Base-by-base conservation (phyloP, 2,113 vertebrate species). In the Neodontobutis hainanensis region DNA sequence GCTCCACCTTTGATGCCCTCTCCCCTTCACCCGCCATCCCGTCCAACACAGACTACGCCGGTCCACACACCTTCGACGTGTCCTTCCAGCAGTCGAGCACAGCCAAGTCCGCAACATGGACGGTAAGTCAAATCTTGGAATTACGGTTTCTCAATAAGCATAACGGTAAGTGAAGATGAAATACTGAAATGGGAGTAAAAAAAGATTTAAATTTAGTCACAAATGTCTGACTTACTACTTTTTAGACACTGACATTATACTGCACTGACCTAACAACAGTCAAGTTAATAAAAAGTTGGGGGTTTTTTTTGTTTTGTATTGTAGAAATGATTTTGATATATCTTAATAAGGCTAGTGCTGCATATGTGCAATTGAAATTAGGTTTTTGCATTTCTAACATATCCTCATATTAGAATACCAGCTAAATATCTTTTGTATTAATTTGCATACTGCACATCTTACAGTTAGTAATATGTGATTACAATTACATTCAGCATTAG, bases 1-100 rank as follows among this genome's bases (percentile, higher is more conserved):
- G 97, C 90, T 99, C 97, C 0, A 99, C 97, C 65, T 99, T 99
- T 0, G 97, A 99, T 0, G 94, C 97, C 64, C 91, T 98, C 1
- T 99, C 97, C 0, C 97, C 97, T 0, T 98, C 97, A 0, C 97
- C 97, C 0, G 96, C 97, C 87, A 99, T 99, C 93, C 97, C 97
- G 15, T 99, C 97, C 86, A 99, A 99, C 89, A 99, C 97, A 66
- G 97, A 99, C 77, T 99, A 99, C 32, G 97, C 97, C 0, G 97
- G 97, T 32, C 94, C 96, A 11, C 97, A 99, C 92, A 97, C 95
- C 87, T 99, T 99, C 0, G 97, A 99, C 0, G 97, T 99, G 85
- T 99, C 97, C 58, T 99, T 99, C 92, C 97, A 99, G 68, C 97
- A 99, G 88, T 99, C 97, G 36, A 99, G 97, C 85, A 99, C 97